Evolutionary conservation across 2,113 vertebrate genomes (phyloP), one percentile per base, ranked within the genome.

Genomic region (Colistium nudipinnis): DNA sequence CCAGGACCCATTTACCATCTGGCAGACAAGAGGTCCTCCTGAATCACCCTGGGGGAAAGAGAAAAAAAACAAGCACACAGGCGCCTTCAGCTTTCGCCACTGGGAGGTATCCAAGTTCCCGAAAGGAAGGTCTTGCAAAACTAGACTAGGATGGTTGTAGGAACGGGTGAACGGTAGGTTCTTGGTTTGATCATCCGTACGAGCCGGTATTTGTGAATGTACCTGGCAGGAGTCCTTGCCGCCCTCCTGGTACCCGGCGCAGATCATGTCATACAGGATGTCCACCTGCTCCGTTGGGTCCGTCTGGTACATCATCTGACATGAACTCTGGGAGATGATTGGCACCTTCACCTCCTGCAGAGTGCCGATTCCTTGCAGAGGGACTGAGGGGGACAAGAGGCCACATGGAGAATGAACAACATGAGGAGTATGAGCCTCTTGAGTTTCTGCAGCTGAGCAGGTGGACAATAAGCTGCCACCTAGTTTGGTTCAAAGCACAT

Each of bases 151-250:
- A 7, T 41, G 38, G 20, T 4, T 35, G n/a, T 33, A 53, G 24
- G 30, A 41, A 36, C 51, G 38, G 36, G 44, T 20, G 14, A 49
- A 7, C 19, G 39, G n/a, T 27, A 41, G 22, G 4, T 57, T 60
- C 0, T 49, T 60, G 28, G 57, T 19, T 27, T 52, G n/a, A 2
- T 54, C 0, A 24, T 39, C 19, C 22, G 25, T 17, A 22, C 16
- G 9, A 44, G 17, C 0, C 2, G 24, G 55, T n/a, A 4, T 48
- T 17, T 59, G 28, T 41, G 36, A 72, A 55, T 55, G 39, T 83
- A 94, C 93, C 93, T 94, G 93, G 83, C 93, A 94, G 60, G 93
- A 88, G 82, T 94, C 93, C 76, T 90, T 92, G 41, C 87, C 85
- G 0, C 93, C 91, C 30, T 78, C 3, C 47, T 84, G 81, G 66